These are phyloP conservation scores for Gopherus flavomarginatus DNA, from an alignment of 2,113 vertebrate species.

Conservation along the genomic window DNA sequence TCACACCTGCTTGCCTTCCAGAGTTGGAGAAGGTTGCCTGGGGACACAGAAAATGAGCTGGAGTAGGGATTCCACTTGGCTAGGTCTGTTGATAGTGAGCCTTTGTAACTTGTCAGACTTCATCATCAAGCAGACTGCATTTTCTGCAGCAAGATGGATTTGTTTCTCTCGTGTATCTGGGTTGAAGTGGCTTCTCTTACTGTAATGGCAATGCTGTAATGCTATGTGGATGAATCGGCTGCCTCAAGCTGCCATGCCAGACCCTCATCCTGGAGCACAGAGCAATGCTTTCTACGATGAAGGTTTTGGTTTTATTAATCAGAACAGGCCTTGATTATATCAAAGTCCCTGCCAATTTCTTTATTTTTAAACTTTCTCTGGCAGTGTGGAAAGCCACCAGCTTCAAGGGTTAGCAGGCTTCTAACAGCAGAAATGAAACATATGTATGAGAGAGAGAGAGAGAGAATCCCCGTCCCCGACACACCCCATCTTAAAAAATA, in stretches of 20 bases:
- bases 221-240: accelerated
- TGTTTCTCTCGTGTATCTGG: neutral
- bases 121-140: neutral
- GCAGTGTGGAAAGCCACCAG: slow-evolving; percentile 8
- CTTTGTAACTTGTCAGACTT: accelerated
- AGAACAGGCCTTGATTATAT: slow-evolving; percentile 32
- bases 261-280: accelerated
- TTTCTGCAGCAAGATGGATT: accelerated
- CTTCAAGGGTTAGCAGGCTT: slow-evolving; percentile 19
- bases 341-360: neutral
- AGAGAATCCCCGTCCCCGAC: neutral
- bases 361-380: slow-evolving; percentile 54
- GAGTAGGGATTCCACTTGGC: neutral
- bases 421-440: neutral
- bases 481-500: neutral
- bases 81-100: neutral
- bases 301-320: neutral
- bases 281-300: neutral
- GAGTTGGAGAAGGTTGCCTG: neutral
- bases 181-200: neutral
- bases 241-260: accelerated
- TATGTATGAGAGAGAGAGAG: neutral
- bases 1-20: slow-evolving; percentile 18
- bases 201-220: neutral
- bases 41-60: neutral